Evolutionary conservation across 2,888 invertebrate genomes (phyloP).

Genomic region (Meliscaeva auricollis): DNA sequence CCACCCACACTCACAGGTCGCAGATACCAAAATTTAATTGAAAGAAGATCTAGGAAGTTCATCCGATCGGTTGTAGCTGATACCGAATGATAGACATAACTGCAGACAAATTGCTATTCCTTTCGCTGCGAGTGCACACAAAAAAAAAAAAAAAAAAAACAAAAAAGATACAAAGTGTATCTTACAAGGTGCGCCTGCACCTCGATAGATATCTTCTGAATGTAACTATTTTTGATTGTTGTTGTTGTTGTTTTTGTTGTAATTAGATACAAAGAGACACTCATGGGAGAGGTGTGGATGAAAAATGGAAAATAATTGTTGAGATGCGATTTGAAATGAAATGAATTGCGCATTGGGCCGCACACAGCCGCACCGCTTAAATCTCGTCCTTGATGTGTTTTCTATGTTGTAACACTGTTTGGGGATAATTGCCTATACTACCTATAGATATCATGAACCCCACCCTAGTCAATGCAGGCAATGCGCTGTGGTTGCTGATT

Average conservation of each 20-base stretch:
- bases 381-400: conserved; percentile 66
- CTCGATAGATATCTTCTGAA: conserved; percentile 66
- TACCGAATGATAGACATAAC: conserved; percentile 70
- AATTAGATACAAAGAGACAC: conserved; percentile 45
- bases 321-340: conserved; percentile 70
- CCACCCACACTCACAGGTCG: conserved; percentile 58
- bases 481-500: conserved; percentile 49
- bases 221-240: conserved; percentile 39
- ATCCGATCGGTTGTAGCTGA: conserved; percentile 66
- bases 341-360: conserved; percentile 47
- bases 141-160: not conserved
- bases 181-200: conserved; percentile 72
- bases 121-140: conserved; percentile 30
- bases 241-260: conserved; percentile 10
- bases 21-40: conserved; percentile 70
- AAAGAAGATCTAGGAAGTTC: conserved; percentile 75
- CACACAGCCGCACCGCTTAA: not conserved
- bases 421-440: conserved; percentile 58
- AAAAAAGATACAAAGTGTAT: conserved; percentile 30
- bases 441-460: conserved; percentile 50
- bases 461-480: conserved; percentile 61
- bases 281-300: conserved; percentile 68
- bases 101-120: conserved; percentile 73
- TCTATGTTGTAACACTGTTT: conserved; percentile 7
- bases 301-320: conserved; percentile 75